Conservation (phyloP, 2,888 invertebrate species). For the Drosophila eohydei region DNA sequence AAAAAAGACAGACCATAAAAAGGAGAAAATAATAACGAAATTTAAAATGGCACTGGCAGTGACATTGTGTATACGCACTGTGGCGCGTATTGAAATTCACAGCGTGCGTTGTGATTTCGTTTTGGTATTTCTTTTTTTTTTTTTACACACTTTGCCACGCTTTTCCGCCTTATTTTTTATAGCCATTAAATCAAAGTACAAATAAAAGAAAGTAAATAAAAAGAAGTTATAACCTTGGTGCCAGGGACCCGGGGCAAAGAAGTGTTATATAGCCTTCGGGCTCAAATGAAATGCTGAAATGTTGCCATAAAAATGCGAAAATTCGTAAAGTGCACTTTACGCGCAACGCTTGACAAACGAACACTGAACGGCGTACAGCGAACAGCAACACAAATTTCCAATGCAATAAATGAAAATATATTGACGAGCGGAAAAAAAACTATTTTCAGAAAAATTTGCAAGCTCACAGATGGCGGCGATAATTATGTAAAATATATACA, state of each 20-base stretch:
- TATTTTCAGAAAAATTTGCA: background rate
- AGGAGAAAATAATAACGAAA: slow-evolving; percentile 33
- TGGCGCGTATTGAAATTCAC: slow-evolving; percentile 67
- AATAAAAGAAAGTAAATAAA: slow-evolving; percentile 77
- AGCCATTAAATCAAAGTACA: slow-evolving; percentile 77
- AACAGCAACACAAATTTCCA: slow-evolving; percentile 23
- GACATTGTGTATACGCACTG: slow-evolving; percentile 73
- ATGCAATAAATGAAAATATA: slow-evolving; percentile 37
- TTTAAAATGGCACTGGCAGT: slow-evolving; percentile 33
- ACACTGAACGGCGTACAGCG: background rate
- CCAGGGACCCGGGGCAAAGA: slow-evolving; percentile 4
- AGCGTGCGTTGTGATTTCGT: slow-evolving; percentile 51
- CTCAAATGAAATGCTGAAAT: slow-evolving; percentile 69
- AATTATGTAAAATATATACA: slow-evolving; percentile 6
- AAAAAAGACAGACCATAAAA: slow-evolving; percentile 5
- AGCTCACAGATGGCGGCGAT: slow-evolving; percentile 1
- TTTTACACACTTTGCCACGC: slow-evolving; percentile 39
- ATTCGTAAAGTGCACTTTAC: slow-evolving; percentile 77
- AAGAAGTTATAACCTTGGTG: slow-evolving; percentile 59
- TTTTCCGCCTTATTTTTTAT: slow-evolving; percentile 50
- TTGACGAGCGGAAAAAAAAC: slow-evolving; percentile 21
- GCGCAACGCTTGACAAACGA: slow-evolving; percentile 10
- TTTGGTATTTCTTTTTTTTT: slow-evolving; percentile 13
- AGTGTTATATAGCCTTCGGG: slow-evolving; percentile 48
- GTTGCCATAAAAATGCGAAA: slow-evolving; percentile 76